A percentile compares a stretch with the other conserved stretches of the same genome.
These are phyloP conservation scores for Pristionchus mayeri DNA, from an alignment of 2,888 invertebrate species.

Conservation along the genomic window DNA sequence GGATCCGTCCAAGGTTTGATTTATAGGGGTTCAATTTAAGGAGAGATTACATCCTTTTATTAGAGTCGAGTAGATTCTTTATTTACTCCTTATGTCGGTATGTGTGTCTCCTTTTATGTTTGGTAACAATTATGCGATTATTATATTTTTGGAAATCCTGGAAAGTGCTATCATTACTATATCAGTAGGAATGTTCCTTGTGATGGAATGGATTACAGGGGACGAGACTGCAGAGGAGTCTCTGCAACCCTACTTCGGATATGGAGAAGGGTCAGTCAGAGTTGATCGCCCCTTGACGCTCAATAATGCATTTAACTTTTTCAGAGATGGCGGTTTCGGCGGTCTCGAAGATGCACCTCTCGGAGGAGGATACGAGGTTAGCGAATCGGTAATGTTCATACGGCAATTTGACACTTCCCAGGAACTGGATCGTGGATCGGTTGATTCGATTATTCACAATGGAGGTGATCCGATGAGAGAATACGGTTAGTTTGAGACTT, in stretches of 20 bases:
- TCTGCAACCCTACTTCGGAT: conserved; percentile 46
- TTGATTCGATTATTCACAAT: background rate
- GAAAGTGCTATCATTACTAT: no score
- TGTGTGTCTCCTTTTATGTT: no score
- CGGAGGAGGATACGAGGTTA: conserved; percentile 4
- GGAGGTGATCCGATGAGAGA: background rate
- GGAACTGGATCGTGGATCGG: conserved; percentile 11
- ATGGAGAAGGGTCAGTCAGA: conserved; percentile 39
- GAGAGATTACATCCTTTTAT: no score
- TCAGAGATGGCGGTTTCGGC: conserved; percentile 44
- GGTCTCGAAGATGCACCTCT: conserved; percentile 42
- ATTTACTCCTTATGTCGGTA: no score
- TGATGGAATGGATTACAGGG: background rate
- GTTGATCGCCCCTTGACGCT: background rate
- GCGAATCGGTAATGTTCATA: background rate
- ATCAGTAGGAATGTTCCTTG: no score
- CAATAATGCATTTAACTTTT: background rate
- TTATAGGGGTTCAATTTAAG: no score
- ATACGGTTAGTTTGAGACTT: background rate
- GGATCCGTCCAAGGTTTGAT: background rate
- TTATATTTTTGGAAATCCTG: no score
- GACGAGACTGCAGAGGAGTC: conserved; percentile 22
- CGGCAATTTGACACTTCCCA: background rate
- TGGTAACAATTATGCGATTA: no score
- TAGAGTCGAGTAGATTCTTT: no score